These are phyloP conservation scores for Nasua narica DNA, from an alignment of 2,797 vertebrate species.

Conservation along the genomic window DNA sequence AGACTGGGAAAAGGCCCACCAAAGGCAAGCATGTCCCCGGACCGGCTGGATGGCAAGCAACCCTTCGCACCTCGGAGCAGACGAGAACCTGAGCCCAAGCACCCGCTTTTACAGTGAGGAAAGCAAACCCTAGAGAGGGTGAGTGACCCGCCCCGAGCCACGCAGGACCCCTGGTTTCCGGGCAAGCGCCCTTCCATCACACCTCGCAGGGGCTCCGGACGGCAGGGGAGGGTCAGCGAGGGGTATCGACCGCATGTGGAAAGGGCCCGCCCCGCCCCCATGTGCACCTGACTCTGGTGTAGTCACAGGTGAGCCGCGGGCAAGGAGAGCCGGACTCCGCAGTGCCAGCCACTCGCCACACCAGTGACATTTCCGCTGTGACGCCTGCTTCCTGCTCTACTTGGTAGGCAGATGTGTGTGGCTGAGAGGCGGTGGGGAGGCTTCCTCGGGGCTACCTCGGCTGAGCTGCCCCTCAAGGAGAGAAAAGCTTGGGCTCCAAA, in stretches of 20 bases:
- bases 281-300: not conserved
- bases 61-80: not conserved
- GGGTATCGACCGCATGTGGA: not conserved
- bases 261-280: not conserved
- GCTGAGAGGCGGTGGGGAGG: not conserved
- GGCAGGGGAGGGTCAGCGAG: not conserved
- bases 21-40: not conserved
- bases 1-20: not conserved
- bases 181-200: not conserved
- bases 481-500: not conserved
- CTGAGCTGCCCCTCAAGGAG: not conserved
- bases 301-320: not conserved
- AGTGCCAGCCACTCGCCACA: not conserved
- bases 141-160: not conserved
- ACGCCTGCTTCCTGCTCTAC: not conserved
- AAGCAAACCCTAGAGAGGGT: not conserved
- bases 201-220: not conserved
- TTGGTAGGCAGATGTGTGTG: not conserved
- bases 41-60: not conserved
- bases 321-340: not conserved
- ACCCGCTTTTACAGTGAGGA: not conserved
- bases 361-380: not conserved
- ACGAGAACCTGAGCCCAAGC: not conserved
- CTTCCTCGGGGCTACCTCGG: not conserved
- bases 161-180: not conserved